A percentile compares a stretch with the other conserved stretches of the same genome.
phyloP scores from a whole-genome alignment of 2,797 vertebrate species.

The Danio jaintianensis region DNA sequence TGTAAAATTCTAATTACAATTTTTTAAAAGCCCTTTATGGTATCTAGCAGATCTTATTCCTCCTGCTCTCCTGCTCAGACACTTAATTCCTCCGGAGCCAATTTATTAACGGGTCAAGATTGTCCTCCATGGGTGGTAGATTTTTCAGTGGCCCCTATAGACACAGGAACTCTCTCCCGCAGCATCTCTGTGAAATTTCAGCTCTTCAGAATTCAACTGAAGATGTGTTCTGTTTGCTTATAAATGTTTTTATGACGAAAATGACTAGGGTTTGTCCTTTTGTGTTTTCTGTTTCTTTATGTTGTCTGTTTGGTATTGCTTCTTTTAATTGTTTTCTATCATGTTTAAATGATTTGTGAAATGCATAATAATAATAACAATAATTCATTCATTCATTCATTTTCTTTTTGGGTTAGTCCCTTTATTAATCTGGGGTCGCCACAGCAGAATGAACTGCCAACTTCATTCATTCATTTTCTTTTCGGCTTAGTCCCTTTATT shows the following conservation, averaged over 20 bases:
- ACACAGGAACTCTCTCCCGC: constrained; percentile 8
- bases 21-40: constrained; percentile 15
- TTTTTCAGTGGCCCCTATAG: constrained; percentile 31
- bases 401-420: too few relatives aligned
- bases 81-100: constrained; percentile 26
- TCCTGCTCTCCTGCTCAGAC: constrained; percentile 17
- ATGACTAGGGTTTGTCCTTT: not conserved
- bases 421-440: too few relatives aligned
- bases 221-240: not conserved
- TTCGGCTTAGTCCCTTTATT: too few relatives aligned
- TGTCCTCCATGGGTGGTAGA: constrained; percentile 32
- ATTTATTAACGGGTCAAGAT: constrained; percentile 29
- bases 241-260: constrained; percentile 1
- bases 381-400: too few relatives aligned
- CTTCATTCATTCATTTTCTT: too few relatives aligned
- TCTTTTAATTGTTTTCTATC: not conserved
- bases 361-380: not conserved
- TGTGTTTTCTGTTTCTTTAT: not conserved
- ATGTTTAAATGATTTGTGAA: not conserved
- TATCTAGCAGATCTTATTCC: constrained; percentile 13
- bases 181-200: constrained; percentile 15
- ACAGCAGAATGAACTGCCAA: too few relatives aligned
- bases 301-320: not conserved
- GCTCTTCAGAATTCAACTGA: not conserved
- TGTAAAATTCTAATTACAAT: constrained; percentile 23